Evolutionary conservation across 1,140 invertebrate species (phyloP), one percentile per base, ranked within the genome.

Genomic region (Drosophila funebris): DNA sequence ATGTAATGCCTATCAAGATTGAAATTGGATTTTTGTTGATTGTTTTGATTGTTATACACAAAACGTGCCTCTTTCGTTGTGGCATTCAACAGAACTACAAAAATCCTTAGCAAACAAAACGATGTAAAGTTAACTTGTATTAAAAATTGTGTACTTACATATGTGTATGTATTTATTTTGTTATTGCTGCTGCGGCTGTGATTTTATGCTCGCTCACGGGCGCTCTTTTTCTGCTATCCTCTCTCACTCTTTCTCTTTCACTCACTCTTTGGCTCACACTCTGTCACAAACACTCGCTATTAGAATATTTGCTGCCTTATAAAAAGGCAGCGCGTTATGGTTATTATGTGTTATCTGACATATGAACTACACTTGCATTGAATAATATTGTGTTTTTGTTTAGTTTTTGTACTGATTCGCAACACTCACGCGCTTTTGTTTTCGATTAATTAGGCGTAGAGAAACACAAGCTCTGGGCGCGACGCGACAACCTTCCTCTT

Each of bases 131-230:
- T 67, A 41, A 58, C 67, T 33, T 66, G 7, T 39, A 41, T 43
- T 62, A 52, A 72, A 52, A 67, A 33, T 48, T 52, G 46, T 57
- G 53, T 58, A 80, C 56, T 57, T 76, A 60, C 69, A 73, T 68
- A 54, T 81, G 73, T 69, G 52, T 74, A 57, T 69, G 50, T 63
- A 62, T 63, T 73, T 85, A 68, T 87, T 80, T 87, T 88, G 83
- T 85, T 85, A 75, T 85, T 85, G 82, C 82, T 79, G 77, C 73
- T 52, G 69, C 44, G 61, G 53, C 54, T 73, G 70, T 68, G 82
- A 85, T 85, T 84, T 61, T 89, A 83, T 89, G 83, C 79, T 87
- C 31, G 58, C 67, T 70, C 43, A 22, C 50, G 13, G 22, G 56
- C 54, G 46, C 71, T 48, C 71, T 71, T 53, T 61, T 22, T 56